These are phyloP conservation scores for Otolemur crassicaudatus DNA, from an alignment of 2,797 vertebrate genomes.

Conservation along the genomic window DNA sequence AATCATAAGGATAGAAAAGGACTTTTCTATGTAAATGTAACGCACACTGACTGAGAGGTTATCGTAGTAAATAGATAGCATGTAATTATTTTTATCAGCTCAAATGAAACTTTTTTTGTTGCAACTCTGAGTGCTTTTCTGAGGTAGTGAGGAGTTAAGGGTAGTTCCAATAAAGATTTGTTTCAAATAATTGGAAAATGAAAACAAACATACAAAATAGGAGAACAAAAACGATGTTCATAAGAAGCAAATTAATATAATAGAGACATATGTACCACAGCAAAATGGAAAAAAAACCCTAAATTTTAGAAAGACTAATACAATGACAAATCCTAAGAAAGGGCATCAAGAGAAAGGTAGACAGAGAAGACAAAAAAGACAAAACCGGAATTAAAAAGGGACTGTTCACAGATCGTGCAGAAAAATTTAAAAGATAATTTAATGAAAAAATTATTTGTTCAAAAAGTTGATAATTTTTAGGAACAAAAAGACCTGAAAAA, in stretches of 20 bases:
- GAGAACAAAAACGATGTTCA: neutral
- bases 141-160: neutral
- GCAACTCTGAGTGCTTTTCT: neutral
- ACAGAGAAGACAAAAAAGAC: neutral
- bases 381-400: neutral
- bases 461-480: neutral
- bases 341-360: accelerated
- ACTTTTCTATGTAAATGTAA: neutral
- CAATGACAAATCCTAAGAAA: neutral
- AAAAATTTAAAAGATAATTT: neutral
- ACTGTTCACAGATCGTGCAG: neutral
- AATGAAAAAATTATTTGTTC: neutral
- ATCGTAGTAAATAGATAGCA: neutral
- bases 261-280: neutral
- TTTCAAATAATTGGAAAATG: neutral
- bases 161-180: neutral
- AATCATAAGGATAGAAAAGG: neutral
- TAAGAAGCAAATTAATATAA: neutral
- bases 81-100: neutral
- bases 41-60: neutral
- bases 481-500: neutral
- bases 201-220: neutral
- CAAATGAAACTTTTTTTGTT: neutral
- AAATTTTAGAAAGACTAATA: neutral
- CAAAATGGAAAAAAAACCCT: neutral